phyloP scores from a whole-genome alignment of 2,888 invertebrate species.

The Coenonympha glycerion region DNA sequence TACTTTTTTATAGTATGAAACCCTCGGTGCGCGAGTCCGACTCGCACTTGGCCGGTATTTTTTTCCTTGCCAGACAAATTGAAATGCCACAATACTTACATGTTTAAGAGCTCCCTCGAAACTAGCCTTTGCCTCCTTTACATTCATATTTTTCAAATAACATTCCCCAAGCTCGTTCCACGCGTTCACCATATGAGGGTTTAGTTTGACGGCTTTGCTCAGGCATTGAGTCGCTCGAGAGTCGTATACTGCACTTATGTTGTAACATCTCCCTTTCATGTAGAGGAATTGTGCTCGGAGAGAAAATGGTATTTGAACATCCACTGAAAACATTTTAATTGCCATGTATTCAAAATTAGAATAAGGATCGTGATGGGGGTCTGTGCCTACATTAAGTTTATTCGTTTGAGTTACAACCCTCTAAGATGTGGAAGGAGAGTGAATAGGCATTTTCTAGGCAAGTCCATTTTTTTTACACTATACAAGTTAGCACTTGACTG shows the following conservation, averaged over 20 bases:
- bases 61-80: too few relatives aligned
- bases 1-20: too few relatives aligned
- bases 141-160: conserved; percentile 90
- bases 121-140: conserved; percentile 86
- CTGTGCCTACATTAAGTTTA: too few relatives aligned
- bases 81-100: conserved; percentile 73
- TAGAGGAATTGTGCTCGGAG: conserved; percentile 78
- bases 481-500: too few relatives aligned
- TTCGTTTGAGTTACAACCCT: too few relatives aligned
- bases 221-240: conserved; percentile 83
- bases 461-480: too few relatives aligned
- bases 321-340: conserved; percentile 32
- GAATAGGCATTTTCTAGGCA: too few relatives aligned
- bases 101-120: conserved; percentile 85
- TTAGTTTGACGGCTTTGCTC: conserved; percentile 88
- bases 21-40: too few relatives aligned
- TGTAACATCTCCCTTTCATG: conserved; percentile 84
- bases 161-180: conserved; percentile 94
- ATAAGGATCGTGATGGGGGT: too few relatives aligned
- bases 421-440: too few relatives aligned
- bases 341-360: too few relatives aligned
- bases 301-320: conserved; percentile 50
- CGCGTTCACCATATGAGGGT: conserved; percentile 85
- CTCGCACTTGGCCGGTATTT: too few relatives aligned
- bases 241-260: conserved; percentile 81